Evolutionary conservation across 2,797 vertebrate species (phyloP), one percentile per base, ranked within the genome.

Genomic region (Cheirogaleus major): DNA sequence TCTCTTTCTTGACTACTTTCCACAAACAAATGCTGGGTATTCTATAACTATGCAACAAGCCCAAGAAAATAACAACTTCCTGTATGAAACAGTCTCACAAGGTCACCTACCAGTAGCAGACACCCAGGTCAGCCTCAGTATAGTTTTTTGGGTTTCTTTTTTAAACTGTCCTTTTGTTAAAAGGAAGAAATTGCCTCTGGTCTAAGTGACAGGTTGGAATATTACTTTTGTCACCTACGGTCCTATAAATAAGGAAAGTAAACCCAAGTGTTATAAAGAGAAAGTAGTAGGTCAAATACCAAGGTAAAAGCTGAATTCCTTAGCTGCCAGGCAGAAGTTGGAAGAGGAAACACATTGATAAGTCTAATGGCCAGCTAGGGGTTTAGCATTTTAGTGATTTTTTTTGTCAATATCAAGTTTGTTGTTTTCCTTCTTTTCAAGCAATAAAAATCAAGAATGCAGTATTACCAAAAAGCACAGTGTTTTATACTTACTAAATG

Each of bases 211-310:
- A 94, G 63, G 75, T 35, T 30, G 12, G 32, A 52, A 75, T 92
- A 87, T 89, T 83, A 90, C 63, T 82, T 96, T 92, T 96, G 75
- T 93, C 84, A 83, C 48, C 32, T 48, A 18, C 23, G 20, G 12
- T 82, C 50, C 82, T 30, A 30, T 63, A 95, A 86, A 89, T 82
- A 95, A 92, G 61, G 70, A 83, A 81, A 92, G 81, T 67, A 96
- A 92, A 55, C 25, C 52, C 35, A 79, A 38, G 67, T 63, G 45
- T n/a, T 75, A 52, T 15, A 61, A 79, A 87, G 35, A 88, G 50
- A 91, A 83, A 92, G 45, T 22, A 83, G 1, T 48, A 69, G 69
- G 72, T 18, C 81, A 92, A 95, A 95, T 35, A 50, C 41, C n/a
- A 76, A 95, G 61, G 57, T 57, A 86, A 67, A n/a, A 78, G 30